Evolutionary conservation across 2,113 vertebrate genomes (phyloP).

Genomic region (Proterorhinus semilunaris): DNA sequence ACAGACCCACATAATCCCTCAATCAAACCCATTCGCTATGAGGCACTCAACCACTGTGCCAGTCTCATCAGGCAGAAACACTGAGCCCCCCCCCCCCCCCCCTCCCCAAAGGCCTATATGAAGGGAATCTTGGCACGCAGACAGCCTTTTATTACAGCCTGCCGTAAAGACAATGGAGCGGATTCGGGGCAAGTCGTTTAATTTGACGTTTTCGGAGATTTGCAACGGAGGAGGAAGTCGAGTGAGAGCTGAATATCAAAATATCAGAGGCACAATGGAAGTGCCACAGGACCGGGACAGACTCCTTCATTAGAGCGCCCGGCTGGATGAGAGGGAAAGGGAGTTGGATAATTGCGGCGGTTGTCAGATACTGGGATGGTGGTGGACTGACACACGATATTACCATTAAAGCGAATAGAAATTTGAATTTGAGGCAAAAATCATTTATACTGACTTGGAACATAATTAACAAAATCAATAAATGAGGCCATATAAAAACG

Average conservation of each 20-base stretch:
- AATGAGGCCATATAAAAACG: background rate
- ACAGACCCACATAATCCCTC: too few species aligned
- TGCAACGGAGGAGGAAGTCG: constrained; percentile 11
- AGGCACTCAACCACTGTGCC: too few species aligned
- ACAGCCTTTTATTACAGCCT: constrained; percentile 25
- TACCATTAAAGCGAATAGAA: background rate
- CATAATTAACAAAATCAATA: background rate
- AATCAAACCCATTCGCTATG: too few species aligned
- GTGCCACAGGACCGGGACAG: constrained; percentile 16
- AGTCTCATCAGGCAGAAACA: too few species aligned
- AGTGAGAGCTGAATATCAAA: constrained; percentile 36
- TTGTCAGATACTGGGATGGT: background rate
- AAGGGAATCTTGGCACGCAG: constrained; percentile 34
- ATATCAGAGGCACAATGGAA: constrained; percentile 22
- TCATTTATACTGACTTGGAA: background rate
- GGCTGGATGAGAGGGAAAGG: constrained; percentile 14
- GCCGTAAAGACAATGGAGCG: constrained; percentile 34
- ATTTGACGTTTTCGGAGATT: constrained; percentile 48
- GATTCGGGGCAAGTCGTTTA: constrained; percentile 50
- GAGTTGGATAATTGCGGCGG: constrained; percentile 10
- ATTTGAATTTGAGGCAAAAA: background rate
- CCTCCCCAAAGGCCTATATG: constrained; percentile 27
- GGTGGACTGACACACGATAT: background rate
- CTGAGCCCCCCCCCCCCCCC: too few species aligned
- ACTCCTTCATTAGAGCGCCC: background rate